Base-by-base conservation (phyloP, 2,113 vertebrate genomes). In the Euleptes europaea region DNA sequence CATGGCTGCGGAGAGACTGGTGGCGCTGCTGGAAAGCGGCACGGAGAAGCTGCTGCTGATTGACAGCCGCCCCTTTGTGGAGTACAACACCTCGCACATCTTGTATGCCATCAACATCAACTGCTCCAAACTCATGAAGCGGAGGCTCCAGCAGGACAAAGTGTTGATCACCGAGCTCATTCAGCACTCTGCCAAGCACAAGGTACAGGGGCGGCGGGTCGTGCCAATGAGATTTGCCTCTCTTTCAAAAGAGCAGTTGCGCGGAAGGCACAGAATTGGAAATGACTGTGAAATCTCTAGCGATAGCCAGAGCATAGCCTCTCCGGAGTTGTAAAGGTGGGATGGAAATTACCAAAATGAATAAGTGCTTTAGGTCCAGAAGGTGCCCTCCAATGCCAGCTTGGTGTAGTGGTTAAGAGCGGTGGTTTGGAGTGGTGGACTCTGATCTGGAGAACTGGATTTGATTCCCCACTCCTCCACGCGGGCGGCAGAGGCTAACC, bases 81-180 rank as follows among this genome's bases (percentile, higher is more conserved):
- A 99, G 77, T 99, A 97, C 95, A 99, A 99, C 91, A 92, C 97
- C 0, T 97, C 97, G 14, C 98, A 99, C 95, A 97, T 99, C 95
- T 95, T 99, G 95, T 98, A 99, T 93, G 98, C 98, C 23, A 96
- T 99, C 90, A 99, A 98, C 88, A 97, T 99, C 91, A 98, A 99
- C 97, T 98, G 98, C 94, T 99, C 98, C 93, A 99, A 99, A 94
- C 97, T 99, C 79, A 98, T 99, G 98, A 99, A 98, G 95, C 96
- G 98, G 89, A 96, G 98, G 93, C 96, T 99, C 93, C 98, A 98
- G 93, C 98, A 99, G 95, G 98, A 99, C 95, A 99, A 99, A 83
- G 97, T 99, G 90, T 93, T 98, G 94, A 98, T 99, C 89, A 92
- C 96, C 0, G 98, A 99, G 86, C 98, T 99, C 76, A 98, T 99